These are phyloP conservation scores for Nasonovia ribisnigri DNA, from an alignment of 2,888 invertebrate genomes.

Conservation along the genomic window DNA sequence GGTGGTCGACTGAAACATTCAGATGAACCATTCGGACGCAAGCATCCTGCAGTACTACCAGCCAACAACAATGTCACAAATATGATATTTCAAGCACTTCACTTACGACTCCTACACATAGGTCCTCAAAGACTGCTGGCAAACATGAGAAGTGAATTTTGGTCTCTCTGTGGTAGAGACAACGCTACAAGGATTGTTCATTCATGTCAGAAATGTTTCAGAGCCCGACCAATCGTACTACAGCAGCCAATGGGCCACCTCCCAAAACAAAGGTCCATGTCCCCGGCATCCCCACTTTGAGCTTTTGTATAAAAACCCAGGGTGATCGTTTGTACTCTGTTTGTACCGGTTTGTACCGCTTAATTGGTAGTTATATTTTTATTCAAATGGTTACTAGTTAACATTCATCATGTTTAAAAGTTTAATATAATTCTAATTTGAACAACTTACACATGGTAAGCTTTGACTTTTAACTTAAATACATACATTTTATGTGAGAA, in stretches of 20 bases:
- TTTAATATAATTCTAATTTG: too few species aligned
- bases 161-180: not conserved
- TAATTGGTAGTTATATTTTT: too few species aligned
- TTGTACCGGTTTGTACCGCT: too few species aligned
- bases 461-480: too few species aligned
- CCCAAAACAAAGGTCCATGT: too few species aligned
- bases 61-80: not conserved
- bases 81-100: constrained; percentile 5
- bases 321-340: too few species aligned
- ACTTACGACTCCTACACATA: not conserved
- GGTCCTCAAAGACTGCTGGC: not conserved
- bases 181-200: not conserved
- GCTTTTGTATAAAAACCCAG: too few species aligned
- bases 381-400: too few species aligned
- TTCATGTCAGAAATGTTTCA: not conserved
- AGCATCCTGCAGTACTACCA: not conserved
- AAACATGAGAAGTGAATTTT: not conserved
- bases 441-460: too few species aligned
- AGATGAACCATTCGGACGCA: not conserved
- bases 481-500: too few species aligned
- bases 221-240: not conserved
- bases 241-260: not conserved
- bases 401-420: too few species aligned
- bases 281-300: too few species aligned
- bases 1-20: not conserved